Evolutionary conservation across 2,113 vertebrate species (phyloP).

Genomic region (Crotalus horridus): DNA sequence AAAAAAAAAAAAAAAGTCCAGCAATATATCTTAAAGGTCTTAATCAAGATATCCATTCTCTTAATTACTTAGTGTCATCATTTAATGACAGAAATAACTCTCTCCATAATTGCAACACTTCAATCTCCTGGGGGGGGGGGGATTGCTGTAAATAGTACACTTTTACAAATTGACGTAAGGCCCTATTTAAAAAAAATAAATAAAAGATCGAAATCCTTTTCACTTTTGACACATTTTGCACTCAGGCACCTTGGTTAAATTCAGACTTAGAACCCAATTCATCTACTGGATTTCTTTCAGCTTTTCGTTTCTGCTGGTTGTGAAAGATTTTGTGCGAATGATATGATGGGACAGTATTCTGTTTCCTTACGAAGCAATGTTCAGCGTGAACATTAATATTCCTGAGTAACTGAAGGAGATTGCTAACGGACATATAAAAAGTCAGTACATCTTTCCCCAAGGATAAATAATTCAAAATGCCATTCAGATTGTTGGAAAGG

Average conservation of each 20-base stretch:
- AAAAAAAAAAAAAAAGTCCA: background rate
- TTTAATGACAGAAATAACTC: background rate
- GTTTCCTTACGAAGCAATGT: background rate
- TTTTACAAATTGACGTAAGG: background rate
- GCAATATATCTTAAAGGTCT: background rate
- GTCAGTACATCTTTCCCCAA: background rate
- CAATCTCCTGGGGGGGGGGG: background rate
- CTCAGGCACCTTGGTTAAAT: background rate
- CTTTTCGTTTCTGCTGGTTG: background rate
- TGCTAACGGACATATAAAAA: background rate
- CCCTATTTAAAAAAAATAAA: background rate
- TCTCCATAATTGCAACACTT: background rate
- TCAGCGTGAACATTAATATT: background rate
- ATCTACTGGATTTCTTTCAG: background rate
- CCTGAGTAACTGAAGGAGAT: conserved; percentile 5
- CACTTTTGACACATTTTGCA: background rate
- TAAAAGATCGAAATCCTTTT: background rate
- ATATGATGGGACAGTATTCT: background rate
- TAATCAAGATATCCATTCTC: background rate
- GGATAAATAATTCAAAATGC: background rate
- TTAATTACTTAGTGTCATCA: background rate
- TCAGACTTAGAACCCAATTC: background rate
- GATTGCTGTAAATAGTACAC: background rate
- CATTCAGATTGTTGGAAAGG: background rate
- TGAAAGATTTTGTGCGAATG: background rate